Evolutionary conservation across 1,140 invertebrate genomes (phyloP).

Genomic region (Marisa cornuarietis): DNA sequence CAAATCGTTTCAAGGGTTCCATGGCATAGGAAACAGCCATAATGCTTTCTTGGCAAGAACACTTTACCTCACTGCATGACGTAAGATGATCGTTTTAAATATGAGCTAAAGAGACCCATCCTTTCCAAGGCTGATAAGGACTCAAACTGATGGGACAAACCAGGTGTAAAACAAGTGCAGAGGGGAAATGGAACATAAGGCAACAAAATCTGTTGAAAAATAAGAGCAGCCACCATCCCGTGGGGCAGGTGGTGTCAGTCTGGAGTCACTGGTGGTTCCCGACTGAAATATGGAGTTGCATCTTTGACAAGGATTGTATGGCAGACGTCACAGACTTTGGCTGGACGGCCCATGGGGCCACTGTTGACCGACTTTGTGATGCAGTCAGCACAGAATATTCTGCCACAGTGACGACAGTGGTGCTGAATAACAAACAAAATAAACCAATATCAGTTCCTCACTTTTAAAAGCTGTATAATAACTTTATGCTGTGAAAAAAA

Average conservation of each 20-base stretch:
- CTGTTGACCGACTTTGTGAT: constrained; percentile 82
- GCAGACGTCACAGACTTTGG: constrained; percentile 95
- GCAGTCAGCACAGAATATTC: constrained; percentile 92
- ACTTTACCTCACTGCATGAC: no score
- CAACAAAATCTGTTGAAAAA: no score
- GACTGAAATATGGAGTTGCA: constrained; percentile 94
- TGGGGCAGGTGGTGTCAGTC: constrained; percentile 23
- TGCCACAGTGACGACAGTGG: constrained; percentile 94
- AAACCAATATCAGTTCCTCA: background rate
- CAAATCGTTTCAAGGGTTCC: no score
- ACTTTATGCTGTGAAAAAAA: no score
- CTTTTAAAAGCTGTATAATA: no score
- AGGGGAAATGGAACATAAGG: background rate
- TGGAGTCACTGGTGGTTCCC: constrained; percentile 80
- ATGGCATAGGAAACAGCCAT: no score
- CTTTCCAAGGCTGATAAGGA: no score
- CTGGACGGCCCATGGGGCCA: constrained; percentile 85
- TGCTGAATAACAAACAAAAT: constrained; percentile 70
- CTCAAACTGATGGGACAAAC: background rate
- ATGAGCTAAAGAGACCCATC: no score
- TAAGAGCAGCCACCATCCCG: background rate
- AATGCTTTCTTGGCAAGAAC: no score
- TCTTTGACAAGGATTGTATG: constrained; percentile 94
- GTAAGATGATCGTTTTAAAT: no score
- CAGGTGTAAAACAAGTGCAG: background rate